Conservation (phyloP, 2,113 vertebrate genomes). For the Noturus placidus region DNA sequence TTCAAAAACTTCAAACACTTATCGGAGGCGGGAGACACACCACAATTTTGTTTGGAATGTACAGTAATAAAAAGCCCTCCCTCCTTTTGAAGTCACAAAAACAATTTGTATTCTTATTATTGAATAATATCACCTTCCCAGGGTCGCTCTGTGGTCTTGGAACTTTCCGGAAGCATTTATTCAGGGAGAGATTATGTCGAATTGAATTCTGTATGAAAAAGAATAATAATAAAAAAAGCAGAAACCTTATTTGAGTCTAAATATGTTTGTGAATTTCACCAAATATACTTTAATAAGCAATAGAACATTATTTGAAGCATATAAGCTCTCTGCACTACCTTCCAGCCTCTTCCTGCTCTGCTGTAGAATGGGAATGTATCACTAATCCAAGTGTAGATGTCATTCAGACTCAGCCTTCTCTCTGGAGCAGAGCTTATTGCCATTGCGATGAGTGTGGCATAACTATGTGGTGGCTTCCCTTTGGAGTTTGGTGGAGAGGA, state of each 20-base stretch:
- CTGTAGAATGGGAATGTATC: constrained; percentile 93
- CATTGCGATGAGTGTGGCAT: constrained; percentile 93
- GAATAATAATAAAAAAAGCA: background rate
- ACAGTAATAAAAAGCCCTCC: background rate
- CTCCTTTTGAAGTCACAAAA: background rate
- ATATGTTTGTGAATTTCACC: background rate
- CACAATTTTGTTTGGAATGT: background rate
- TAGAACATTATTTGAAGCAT: background rate
- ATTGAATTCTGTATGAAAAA: constrained; percentile 86
- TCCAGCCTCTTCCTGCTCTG: constrained; percentile 93
- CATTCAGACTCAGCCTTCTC: constrained; percentile 92
- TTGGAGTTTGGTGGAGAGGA: constrained; percentile 79
- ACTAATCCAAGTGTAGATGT: constrained; percentile 99
- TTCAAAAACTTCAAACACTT: background rate
- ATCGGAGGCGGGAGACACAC: background rate
- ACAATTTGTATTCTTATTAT: background rate
- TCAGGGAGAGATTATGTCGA: constrained; percentile 94
- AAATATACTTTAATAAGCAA: too few relatives aligned
- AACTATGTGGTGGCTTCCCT: constrained; percentile 95
- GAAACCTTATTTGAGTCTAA: background rate
- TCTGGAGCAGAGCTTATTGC: constrained; percentile 90
- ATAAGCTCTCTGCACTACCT: constrained; percentile 70
- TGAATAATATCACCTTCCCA: constrained; percentile 82
- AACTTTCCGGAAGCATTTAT: constrained; percentile 97
- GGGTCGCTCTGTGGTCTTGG: constrained; percentile 92